Evolutionary conservation across 1,140 invertebrate genomes (phyloP).

Genomic region (Panulirus ornatus): DNA sequence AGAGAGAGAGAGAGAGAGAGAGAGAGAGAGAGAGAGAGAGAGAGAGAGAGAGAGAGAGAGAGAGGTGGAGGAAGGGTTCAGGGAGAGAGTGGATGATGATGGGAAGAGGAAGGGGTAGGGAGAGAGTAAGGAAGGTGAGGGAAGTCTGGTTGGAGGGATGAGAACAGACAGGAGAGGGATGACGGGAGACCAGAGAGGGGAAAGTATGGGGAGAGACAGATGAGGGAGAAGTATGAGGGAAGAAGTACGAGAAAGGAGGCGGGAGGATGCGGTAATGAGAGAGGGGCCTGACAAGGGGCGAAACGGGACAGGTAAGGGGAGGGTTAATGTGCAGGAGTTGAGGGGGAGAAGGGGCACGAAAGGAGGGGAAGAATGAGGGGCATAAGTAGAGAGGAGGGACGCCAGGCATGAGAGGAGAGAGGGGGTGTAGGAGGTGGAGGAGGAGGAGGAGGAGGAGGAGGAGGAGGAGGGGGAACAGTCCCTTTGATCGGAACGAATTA

Average conservation of each 20-base stretch:
- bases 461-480: not conserved
- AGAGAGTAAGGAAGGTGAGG: not conserved
- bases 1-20: not conserved
- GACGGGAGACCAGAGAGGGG: too few species aligned
- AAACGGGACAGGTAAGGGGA: not conserved
- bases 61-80: not conserved
- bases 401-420: not conserved
- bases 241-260: too few species aligned
- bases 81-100: too few species aligned
- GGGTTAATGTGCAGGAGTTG: too few species aligned
- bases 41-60: not conserved
- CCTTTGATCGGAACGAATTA: slow-evolving; percentile 44
- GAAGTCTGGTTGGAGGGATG: not conserved
- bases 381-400: not conserved
- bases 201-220: too few species aligned
- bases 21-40: not conserved
- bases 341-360: too few species aligned
- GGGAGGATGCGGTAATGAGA: not conserved
- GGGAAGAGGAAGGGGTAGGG: not conserved
- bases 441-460: not conserved
- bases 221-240: too few species aligned
- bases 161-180: too few species aligned
- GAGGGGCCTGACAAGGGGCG: not conserved
- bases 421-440: too few species aligned
- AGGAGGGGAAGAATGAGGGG: too few species aligned